A percentile compares a stretch with the other conserved stretches of the same genome.
These are phyloP conservation scores for Kradibia gibbosae DNA, from an alignment of 1,140 invertebrate genomes.

Conservation along the genomic window DNA sequence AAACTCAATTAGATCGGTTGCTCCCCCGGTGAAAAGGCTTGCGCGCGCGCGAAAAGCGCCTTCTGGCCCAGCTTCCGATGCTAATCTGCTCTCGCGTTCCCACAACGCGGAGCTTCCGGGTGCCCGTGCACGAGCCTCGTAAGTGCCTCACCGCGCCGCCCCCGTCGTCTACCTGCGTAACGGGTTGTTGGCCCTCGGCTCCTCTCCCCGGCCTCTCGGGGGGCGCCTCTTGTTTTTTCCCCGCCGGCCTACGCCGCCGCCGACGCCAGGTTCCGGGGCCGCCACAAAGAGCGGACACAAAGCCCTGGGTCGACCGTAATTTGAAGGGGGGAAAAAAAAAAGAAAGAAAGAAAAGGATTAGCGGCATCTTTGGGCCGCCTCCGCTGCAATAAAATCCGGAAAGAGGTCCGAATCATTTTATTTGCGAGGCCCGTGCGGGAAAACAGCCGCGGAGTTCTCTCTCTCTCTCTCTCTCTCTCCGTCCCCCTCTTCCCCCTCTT, in stretches of 20 bases:
- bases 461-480: too few relatives aligned
- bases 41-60: neutral
- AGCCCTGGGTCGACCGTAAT: neutral
- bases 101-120: neutral
- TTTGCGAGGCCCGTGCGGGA: neutral
- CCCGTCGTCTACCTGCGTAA: neutral
- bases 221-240: neutral
- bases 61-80: neutral
- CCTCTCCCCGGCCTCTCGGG: neutral
- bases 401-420: constrained; percentile 9
- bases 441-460: neutral
- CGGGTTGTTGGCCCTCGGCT: neutral
- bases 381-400: constrained; percentile 18
- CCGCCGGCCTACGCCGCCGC: neutral
- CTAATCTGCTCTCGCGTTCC: neutral
- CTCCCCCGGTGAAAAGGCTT: too few relatives aligned
- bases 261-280: neutral
- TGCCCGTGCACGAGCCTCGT: neutral
- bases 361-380: neutral
- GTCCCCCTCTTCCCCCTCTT: too few relatives aligned
- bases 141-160: neutral
- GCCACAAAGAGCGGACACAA: neutral
- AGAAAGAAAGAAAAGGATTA: constrained; percentile 30
- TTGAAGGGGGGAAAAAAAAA: too few relatives aligned
- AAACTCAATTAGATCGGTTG: too few relatives aligned